Evolutionary conservation across 2,888 invertebrate genomes (phyloP).

Genomic region (Drosophila nr. perissopoda): DNA sequence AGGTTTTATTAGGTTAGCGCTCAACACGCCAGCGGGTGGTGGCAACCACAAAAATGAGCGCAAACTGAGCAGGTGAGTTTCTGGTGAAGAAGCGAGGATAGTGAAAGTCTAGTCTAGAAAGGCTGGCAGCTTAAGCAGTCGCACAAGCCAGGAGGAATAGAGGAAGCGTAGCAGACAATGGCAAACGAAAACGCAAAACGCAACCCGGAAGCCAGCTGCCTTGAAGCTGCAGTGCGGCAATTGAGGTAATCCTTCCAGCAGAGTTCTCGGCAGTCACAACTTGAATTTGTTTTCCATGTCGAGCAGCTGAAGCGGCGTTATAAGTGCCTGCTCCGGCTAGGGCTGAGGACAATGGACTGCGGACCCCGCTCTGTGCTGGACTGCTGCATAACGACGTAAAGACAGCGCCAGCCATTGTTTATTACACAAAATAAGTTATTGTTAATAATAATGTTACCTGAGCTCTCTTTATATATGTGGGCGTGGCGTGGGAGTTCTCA

Average conservation of each 20-base stretch:
- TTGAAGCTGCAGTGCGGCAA: slow-evolving; percentile 38
- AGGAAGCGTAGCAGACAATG: slow-evolving; percentile 20
- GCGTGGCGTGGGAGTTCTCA: slow-evolving; percentile 6
- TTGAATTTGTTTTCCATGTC: slow-evolving; percentile 60
- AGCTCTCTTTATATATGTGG: not conserved
- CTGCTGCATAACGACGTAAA: slow-evolving; percentile 26
- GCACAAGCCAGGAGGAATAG: slow-evolving; percentile 22
- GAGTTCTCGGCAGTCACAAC: slow-evolving; percentile 59
- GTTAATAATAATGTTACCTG: slow-evolving; percentile 65
- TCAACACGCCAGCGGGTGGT: slow-evolving; percentile 51
- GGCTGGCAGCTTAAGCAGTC: slow-evolving; percentile 24
- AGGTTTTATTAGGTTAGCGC: slow-evolving; percentile 68
- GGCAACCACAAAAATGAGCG: slow-evolving; percentile 38
- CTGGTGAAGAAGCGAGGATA: not conserved
- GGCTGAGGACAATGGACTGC: slow-evolving; percentile 19
- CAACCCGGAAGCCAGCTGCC: slow-evolving; percentile 43
- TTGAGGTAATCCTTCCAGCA: slow-evolving; percentile 69
- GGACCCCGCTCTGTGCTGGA: not conserved
- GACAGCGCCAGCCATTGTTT: slow-evolving; percentile 59
- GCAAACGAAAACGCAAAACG: slow-evolving; percentile 7
- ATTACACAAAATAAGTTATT: slow-evolving; percentile 67
- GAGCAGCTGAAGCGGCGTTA: slow-evolving; percentile 53
- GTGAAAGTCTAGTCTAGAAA: not conserved
- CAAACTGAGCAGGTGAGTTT: not conserved
- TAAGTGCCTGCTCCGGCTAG: slow-evolving; percentile 48